Conservation (phyloP, 2,888 invertebrate genomes). For the Ceramica pisi region DNA sequence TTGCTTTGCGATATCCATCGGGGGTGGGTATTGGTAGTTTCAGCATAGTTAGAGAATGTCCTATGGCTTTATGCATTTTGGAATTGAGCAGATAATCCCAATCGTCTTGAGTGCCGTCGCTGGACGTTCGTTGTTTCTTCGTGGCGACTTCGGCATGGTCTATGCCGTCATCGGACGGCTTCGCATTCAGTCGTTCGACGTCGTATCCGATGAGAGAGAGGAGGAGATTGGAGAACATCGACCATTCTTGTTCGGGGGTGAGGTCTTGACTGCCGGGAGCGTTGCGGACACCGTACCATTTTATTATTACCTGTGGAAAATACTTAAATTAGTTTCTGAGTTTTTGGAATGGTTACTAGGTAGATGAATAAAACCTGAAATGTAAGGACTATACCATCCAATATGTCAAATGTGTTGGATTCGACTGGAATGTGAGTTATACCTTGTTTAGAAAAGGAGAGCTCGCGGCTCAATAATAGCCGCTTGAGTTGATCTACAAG, state of each 20-base stretch:
- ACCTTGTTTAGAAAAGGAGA: too few species aligned
- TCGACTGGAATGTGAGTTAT: too few species aligned
- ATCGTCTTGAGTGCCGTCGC: conserved; percentile 95
- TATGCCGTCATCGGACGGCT: conserved; percentile 80
- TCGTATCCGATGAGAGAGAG: conserved; percentile 94
- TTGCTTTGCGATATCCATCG: conserved; percentile 63
- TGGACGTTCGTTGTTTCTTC: conserved; percentile 95
- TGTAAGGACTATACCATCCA: not conserved
- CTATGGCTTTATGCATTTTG: conserved; percentile 89
- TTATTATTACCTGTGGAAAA: conserved; percentile 90
- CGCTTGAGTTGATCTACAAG: too few species aligned
- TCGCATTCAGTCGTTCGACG: conserved; percentile 90
- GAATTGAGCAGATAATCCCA: conserved; percentile 94
- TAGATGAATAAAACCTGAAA: not conserved
- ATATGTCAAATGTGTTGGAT: too few species aligned
- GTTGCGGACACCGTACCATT: conserved; percentile 97
- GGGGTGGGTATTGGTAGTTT: conserved; percentile 74
- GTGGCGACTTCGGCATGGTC: conserved; percentile 90
- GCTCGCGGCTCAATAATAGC: too few species aligned
- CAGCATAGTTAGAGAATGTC: conserved; percentile 84
- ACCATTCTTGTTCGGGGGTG: conserved; percentile 95
- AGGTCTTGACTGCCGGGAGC: conserved; percentile 96
- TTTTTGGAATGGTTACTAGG: not conserved
- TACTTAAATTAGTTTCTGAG: not conserved
- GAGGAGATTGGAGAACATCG: conserved; percentile 92